phyloP scores from a whole-genome alignment of 2,797 vertebrate genomes.

The Hylomyscus alleni region DNA sequence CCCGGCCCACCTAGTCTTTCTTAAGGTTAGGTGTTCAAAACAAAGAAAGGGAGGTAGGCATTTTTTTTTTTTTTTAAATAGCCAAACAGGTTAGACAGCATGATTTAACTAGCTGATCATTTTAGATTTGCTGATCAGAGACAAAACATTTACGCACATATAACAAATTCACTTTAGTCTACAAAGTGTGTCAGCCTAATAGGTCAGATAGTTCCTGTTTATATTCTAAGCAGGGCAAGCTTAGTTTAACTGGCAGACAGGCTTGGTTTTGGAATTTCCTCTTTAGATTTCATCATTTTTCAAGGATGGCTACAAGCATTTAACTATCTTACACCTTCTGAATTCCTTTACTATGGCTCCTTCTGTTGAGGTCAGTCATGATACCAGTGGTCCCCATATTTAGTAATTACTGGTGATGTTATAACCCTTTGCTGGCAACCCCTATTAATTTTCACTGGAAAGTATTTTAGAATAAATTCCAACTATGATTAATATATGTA shows the following conservation, averaged over 20 bases:
- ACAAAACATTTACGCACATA: not conserved
- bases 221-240: not conserved
- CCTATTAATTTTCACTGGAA: not conserved
- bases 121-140: not conserved
- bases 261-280: not conserved
- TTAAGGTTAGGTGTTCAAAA: not conserved
- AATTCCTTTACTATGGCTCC: not conserved
- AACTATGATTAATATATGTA: not conserved
- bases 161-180: not conserved
- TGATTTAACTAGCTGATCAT: not conserved
- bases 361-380: not conserved
- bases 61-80: not conserved
- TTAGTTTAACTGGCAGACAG: not conserved
- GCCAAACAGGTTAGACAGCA: not conserved
- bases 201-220: not conserved
- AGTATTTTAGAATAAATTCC: conserved; percentile 58
- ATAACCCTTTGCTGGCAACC: not conserved
- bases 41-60: not conserved
- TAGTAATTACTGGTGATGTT: not conserved
- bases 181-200: not conserved
- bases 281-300: not conserved
- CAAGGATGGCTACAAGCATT: not conserved
- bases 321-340: not conserved
- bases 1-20: no score
- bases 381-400: not conserved